Evolutionary conservation across 2,888 invertebrate genomes (phyloP).

Genomic region (Magallana nippona): DNA sequence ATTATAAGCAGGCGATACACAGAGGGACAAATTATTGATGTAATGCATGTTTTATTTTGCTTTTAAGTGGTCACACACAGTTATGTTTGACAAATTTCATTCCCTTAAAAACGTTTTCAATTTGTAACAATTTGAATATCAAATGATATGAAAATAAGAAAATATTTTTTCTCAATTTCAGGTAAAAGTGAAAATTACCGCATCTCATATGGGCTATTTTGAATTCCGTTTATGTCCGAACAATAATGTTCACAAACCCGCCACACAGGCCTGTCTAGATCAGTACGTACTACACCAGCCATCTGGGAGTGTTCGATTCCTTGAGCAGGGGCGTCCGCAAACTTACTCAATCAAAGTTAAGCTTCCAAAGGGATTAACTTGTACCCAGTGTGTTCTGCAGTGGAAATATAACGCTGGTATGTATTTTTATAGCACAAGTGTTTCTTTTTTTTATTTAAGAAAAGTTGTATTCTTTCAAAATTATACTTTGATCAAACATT

Average conservation of each 20-base stretch:
- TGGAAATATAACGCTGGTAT: constrained; percentile 52
- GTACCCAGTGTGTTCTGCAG: constrained; percentile 49
- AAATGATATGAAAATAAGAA: background rate
- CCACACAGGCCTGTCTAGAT: constrained; percentile 66
- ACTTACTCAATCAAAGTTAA: constrained; percentile 43
- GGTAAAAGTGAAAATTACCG: constrained; percentile 56
- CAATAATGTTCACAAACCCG: constrained; percentile 57
- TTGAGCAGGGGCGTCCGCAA: constrained; percentile 43
- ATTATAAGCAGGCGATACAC: constrained; percentile 63
- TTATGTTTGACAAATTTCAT: background rate
- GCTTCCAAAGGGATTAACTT: constrained; percentile 45
- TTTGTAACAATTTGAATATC: no score
- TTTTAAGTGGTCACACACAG: background rate
- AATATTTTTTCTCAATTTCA: background rate
- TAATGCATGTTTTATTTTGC: background rate
- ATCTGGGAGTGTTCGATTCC: constrained; percentile 41
- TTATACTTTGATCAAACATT: background rate
- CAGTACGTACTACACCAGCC: constrained; percentile 54
- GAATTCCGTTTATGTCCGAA: constrained; percentile 72
- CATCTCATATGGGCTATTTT: constrained; percentile 70
- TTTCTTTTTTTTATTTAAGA: background rate
- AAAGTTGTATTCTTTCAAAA: background rate
- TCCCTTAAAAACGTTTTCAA: no score
- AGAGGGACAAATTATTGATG: constrained; percentile 55
- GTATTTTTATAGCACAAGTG: background rate